These are phyloP conservation scores for Aromia moschata DNA, from an alignment of 2,888 invertebrate genomes.

Conservation along the genomic window DNA sequence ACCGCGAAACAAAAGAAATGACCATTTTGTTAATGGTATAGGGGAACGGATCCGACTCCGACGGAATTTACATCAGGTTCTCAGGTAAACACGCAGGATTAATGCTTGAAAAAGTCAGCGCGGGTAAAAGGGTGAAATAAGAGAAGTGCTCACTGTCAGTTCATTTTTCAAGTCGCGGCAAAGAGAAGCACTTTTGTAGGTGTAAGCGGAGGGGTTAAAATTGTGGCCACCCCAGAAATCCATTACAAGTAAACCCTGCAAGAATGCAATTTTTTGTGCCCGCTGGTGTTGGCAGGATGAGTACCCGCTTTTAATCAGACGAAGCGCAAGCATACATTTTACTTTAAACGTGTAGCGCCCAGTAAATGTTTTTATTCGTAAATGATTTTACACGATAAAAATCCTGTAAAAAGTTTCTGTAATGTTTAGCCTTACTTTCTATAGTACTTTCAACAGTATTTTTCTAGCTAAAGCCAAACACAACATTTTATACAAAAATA, in stretches of 20 bases:
- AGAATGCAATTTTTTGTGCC: neutral
- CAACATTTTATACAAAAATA: too few species aligned
- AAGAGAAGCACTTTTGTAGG: conserved; percentile 26
- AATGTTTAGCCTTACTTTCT: too few species aligned
- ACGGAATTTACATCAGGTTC: conserved; percentile 46
- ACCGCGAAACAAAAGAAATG: too few species aligned
- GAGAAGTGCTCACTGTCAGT: conserved; percentile 49
- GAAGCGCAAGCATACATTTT: too few species aligned
- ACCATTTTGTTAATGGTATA: conserved; percentile 12
- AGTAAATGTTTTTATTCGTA: too few species aligned
- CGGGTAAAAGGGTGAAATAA: conserved; percentile 50
- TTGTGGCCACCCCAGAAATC: conserved; percentile 17
- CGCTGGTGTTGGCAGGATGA: too few species aligned
- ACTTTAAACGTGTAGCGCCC: too few species aligned
- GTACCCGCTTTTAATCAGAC: too few species aligned
- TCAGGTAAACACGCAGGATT: conserved; percentile 46
- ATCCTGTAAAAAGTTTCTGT: too few species aligned
- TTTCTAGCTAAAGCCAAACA: too few species aligned
- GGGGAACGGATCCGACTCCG: conserved; percentile 5
- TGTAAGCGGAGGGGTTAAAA: conserved; percentile 20
- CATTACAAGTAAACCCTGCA: conserved; percentile 10
- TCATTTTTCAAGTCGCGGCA: conserved; percentile 48
- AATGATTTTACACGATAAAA: too few species aligned
- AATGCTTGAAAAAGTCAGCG: conserved; percentile 46
- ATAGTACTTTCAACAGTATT: too few species aligned